Conservation (phyloP, 2,888 invertebrate genomes). For the Ceraclea dissimilis region DNA sequence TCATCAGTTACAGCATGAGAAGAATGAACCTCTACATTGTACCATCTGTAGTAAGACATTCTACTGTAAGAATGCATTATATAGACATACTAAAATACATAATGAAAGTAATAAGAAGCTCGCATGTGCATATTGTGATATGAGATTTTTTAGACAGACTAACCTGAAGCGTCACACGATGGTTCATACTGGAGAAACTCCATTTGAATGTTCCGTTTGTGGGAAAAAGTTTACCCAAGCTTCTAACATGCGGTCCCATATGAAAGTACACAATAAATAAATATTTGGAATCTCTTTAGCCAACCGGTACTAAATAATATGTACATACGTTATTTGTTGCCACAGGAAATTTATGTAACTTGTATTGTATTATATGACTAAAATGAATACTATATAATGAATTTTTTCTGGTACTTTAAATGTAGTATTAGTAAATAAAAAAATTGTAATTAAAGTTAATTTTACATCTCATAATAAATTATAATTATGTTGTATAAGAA, state of each 20-base stretch:
- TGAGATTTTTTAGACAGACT: background rate
- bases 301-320: no score
- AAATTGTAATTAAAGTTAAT: no score
- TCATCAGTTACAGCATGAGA: background rate
- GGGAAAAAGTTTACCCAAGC: background rate
- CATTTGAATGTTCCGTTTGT: background rate
- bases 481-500: no score
- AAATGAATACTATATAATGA: no score
- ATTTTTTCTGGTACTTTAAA: no score
- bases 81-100: background rate
- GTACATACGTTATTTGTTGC: no score
- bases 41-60: background rate
- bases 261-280: background rate
- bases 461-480: no score
- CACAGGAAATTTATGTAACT: no score
- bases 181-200: background rate
- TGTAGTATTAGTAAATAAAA: no score
- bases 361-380: no score
- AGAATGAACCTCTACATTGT: background rate
- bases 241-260: background rate
- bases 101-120: background rate
- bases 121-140: background rate
- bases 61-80: background rate
- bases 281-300: no score
- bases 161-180: background rate